Conservation (phyloP, 2,797 vertebrate genomes). For the Mareca strepera region DNA sequence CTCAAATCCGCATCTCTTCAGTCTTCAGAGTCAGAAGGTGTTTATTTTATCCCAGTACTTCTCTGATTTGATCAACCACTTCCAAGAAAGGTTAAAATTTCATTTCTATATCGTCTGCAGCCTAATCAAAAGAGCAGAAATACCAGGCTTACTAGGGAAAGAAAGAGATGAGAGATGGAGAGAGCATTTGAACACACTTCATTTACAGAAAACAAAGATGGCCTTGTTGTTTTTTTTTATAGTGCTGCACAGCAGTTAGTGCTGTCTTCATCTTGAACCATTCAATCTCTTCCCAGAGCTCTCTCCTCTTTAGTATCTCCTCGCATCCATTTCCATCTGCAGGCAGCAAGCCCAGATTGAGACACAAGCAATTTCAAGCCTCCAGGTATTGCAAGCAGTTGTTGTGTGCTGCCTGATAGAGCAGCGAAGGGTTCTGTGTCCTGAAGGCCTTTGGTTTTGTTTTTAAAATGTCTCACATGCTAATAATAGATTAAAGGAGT, state of each 20-base stretch:
- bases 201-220: conserved; percentile 37
- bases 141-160: background rate
- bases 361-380: background rate
- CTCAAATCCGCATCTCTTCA: background rate
- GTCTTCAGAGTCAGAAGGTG: background rate
- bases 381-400: background rate
- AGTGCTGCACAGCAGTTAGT: background rate
- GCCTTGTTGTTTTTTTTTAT: conserved; percentile 2
- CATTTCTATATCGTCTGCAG: background rate
- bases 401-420: background rate
- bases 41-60: background rate
- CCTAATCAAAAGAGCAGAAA: conserved; percentile 17
- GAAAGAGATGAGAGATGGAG: background rate
- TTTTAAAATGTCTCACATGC: background rate
- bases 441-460: background rate
- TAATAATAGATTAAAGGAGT: background rate
- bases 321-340: background rate
- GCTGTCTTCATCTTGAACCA: conserved; percentile 6
- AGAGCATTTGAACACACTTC: background rate
- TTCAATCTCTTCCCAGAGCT: background rate
- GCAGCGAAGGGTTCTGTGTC: background rate
- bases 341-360: background rate
- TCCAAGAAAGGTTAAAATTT: background rate
- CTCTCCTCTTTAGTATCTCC: background rate
- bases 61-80: background rate